Evolutionary conservation across 2,113 vertebrate species (phyloP).

Genomic region (Cranoglanis bouderius): DNA sequence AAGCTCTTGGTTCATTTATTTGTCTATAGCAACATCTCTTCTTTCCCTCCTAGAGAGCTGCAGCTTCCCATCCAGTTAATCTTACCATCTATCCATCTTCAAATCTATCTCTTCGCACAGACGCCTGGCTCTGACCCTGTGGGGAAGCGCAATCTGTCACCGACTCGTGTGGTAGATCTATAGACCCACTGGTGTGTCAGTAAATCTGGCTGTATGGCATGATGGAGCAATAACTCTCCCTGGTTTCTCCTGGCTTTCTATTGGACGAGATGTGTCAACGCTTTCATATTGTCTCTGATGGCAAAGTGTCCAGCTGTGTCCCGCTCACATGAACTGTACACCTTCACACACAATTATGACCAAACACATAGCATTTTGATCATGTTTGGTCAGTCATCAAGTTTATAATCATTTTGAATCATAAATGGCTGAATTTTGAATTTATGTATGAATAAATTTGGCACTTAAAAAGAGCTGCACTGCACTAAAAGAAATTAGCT

Average conservation of each 20-base stretch:
- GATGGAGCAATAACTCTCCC: conserved; percentile 40
- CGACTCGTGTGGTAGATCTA: conserved; percentile 33
- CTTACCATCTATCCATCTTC: conserved; percentile 19
- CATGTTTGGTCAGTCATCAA: not conserved
- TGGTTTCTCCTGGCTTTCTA: not conserved
- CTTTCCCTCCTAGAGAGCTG: not conserved
- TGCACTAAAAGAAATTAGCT: conserved; percentile 22
- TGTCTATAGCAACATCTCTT: conserved; percentile 4
- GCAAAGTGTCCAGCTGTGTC: conserved; percentile 20
- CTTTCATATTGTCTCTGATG: conserved; percentile 30
- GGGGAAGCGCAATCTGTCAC: conserved; percentile 26
- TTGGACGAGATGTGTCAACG: not conserved
- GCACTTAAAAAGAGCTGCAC: not conserved
- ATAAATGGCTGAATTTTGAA: not conserved
- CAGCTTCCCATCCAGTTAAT: conserved; percentile 6
- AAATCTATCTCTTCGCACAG: conserved; percentile 26
- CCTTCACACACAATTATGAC: not conserved
- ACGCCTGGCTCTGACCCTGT: conserved; percentile 4
- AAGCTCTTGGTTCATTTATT: not conserved
- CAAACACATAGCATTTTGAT: not conserved
- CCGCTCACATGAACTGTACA: not conserved
- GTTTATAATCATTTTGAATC: not conserved
- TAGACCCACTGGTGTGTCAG: conserved; percentile 41
- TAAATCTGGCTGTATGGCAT: conserved; percentile 32
- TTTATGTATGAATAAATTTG: not conserved